Evolutionary conservation across 1,140 invertebrate genomes (phyloP), one percentile per base, ranked within the genome.

Genomic region (Zophobas atratus): DNA sequence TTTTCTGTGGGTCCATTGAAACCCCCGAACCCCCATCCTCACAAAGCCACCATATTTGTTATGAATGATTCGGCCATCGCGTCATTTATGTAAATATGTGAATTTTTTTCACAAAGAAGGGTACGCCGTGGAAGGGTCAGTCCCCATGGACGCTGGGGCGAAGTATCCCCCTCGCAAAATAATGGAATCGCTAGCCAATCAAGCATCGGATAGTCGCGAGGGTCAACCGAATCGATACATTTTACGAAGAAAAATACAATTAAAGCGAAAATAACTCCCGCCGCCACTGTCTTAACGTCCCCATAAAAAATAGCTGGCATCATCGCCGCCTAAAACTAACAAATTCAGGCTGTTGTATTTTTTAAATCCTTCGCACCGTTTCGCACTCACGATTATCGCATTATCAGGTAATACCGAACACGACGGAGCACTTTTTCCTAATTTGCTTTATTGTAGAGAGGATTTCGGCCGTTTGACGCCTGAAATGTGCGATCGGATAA

Each of bases 1-100:
- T 41, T 63, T 38, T 56, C 63, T 82, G 81, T 81, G 80, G 81
- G 81, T 82, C 81, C 79, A 82, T 82, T 82, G 55, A 75, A 60
- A 75, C 41, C 70, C 55, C 8, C 33, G 33, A 43, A 38, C 71
- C 55, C 76, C 43, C 63, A 46, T 77, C 67, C 48, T 71, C 34
- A 35, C 34, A 60, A 1, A 55, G 76, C 55, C 55, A 70, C 76
- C 76, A 77, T 77, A 74, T 77, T 77, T 74, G 70, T 77, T 48
- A 46, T 70, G 8, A 67, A 41, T 20, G 36, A 63, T 39, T 63
- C 57, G 57, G 57, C 57, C 57, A 63, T 63, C 57, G 36, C 57
- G 57, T 67, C 39, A 43, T 67, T 67, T 67, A 67, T 67, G 60
- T 67, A 67, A 67, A 67, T 67, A 43, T 43, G 20, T 67, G 60